Percentiles rank a stretch among this genome's conserved stretches.
phyloP scores from a whole-genome alignment of 2,113 vertebrate genomes.

The Accipiter cooperii region DNA sequence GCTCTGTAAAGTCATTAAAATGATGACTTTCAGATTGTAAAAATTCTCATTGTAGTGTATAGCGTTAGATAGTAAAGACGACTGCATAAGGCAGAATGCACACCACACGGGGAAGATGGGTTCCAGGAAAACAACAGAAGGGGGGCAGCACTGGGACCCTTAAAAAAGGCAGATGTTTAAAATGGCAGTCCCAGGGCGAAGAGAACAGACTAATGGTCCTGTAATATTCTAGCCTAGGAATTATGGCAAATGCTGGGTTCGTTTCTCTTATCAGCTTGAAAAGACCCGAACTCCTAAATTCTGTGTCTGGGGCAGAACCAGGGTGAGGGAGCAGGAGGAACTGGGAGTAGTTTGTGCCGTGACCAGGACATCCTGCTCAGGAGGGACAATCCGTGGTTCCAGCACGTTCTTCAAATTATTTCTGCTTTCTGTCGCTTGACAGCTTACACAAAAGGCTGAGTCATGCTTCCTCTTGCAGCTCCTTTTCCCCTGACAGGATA shows the following conservation, averaged over 20 bases:
- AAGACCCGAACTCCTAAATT: not conserved
- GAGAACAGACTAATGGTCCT: not conserved
- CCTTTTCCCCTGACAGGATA: not conserved
- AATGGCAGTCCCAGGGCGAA: not conserved
- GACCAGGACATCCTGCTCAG: not conserved
- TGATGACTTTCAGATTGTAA: not conserved
- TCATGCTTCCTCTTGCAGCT: not conserved
- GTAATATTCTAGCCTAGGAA: not conserved
- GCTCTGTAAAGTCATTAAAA: not conserved
- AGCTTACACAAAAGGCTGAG: not conserved
- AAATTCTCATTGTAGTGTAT: not conserved
- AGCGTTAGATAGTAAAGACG: not conserved
- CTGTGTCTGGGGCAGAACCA: not conserved
- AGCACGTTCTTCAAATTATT: not conserved
- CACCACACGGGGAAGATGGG: not conserved
- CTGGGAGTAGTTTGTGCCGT: rapidly evolving
- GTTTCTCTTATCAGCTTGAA: not conserved
- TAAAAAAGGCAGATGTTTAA: not conserved
- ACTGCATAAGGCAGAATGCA: not conserved
- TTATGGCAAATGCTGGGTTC: not conserved
- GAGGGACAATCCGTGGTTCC: not conserved
- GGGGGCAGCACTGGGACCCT: not conserved
- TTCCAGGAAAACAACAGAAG: not conserved
- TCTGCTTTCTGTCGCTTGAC: not conserved
- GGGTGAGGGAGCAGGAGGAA: not conserved